Evolutionary conservation across 2,797 vertebrate genomes (phyloP).

Genomic region (Xerus rutilus): DNA sequence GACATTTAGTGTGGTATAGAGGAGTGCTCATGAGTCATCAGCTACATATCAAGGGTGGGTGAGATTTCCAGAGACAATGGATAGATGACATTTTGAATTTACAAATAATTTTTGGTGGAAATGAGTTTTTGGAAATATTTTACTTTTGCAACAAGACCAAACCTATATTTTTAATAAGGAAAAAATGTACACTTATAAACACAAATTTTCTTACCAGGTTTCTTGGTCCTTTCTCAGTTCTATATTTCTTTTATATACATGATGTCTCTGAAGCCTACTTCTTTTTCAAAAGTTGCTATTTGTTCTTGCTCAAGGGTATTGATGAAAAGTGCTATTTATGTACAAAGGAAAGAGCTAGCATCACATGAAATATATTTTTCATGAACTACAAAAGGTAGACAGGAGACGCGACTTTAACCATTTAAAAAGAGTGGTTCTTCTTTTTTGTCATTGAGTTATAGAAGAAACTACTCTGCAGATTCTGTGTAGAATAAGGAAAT

Average conservation of each 20-base stretch:
- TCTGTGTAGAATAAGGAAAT: background rate
- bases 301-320: slow-evolving; percentile 35
- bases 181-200: background rate
- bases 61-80: background rate
- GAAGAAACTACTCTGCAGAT: background rate
- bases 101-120: background rate
- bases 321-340: slow-evolving; percentile 62
- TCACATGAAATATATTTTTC: slow-evolving; percentile 20
- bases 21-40: background rate
- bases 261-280: background rate
- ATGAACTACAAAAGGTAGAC: slow-evolving; percentile 43
- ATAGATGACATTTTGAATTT: background rate
- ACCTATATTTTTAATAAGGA: background rate
- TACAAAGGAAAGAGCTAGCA: slow-evolving; percentile 14
- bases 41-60: background rate
- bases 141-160: background rate
- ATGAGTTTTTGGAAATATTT: background rate
- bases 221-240: background rate
- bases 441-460: background rate
- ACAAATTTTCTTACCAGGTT: background rate
- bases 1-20: background rate
- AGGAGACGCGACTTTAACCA: background rate
- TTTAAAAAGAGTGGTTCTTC: background rate
- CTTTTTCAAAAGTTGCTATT: slow-evolving; percentile 14
- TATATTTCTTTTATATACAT: background rate